These are phyloP conservation scores for Cynopterus sphinx DNA, from an alignment of 2,797 vertebrate genomes.

Conservation along the genomic window DNA sequence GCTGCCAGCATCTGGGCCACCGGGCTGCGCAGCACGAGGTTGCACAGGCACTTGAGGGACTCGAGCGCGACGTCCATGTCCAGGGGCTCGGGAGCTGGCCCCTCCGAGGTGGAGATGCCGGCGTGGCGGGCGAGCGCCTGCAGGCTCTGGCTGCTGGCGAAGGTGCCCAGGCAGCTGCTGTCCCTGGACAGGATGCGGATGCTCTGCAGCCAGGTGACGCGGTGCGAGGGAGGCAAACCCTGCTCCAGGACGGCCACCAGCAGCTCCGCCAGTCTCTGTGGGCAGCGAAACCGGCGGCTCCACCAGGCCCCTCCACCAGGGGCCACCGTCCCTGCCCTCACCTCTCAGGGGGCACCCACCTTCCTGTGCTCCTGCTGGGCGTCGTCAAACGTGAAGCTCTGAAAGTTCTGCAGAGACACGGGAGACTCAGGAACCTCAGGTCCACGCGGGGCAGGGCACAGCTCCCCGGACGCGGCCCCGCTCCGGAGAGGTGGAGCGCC, in stretches of 20 bases:
- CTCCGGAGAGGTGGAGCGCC: background rate
- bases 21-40: constrained; percentile 92
- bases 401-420: constrained; percentile 60
- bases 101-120: constrained; percentile 82
- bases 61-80: constrained; percentile 93
- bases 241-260: constrained; percentile 89
- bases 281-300: background rate
- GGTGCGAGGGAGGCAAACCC: constrained; percentile 91
- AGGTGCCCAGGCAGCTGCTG: constrained; percentile 88
- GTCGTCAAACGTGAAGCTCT: constrained; percentile 74
- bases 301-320: background rate
- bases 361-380: constrained; percentile 68
- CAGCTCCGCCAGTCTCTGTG: constrained; percentile 90
- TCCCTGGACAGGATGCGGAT: constrained; percentile 94
- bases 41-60: constrained; percentile 94
- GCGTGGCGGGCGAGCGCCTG: constrained; percentile 89
- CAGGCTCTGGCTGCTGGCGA: constrained; percentile 87
- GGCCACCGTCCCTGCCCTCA: background rate
- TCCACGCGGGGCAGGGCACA: background rate
- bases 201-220: constrained; percentile 92
- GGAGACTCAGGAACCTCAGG: background rate
- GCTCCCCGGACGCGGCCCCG: background rate
- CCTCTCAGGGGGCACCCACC: constrained; percentile 48
- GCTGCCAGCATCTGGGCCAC: constrained; percentile 88
- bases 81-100: constrained; percentile 80